Conservation (phyloP, 2,113 vertebrate species). For the Amphiprion percula region DNA sequence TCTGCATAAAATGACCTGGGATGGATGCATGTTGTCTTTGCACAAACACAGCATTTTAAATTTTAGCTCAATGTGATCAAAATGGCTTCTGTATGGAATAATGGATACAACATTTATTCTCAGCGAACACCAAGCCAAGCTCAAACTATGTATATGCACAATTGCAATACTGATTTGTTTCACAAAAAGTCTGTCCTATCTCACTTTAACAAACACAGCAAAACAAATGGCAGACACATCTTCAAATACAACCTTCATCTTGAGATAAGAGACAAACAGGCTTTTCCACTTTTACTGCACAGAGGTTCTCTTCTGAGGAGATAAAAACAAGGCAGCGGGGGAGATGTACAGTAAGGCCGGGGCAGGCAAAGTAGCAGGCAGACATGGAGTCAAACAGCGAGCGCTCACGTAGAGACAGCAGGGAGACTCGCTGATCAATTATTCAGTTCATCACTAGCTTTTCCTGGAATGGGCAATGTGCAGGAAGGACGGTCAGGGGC, state of each 20-base stretch:
- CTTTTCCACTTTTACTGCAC: not conserved
- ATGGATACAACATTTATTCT: no score
- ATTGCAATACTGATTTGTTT: no score
- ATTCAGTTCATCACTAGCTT: slow-evolving; percentile 51
- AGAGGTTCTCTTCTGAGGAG: slow-evolving; percentile 1
- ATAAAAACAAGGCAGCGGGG: not conserved
- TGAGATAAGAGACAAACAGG: not conserved
- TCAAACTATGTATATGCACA: no score
- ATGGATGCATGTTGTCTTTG: no score
- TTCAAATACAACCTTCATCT: not conserved
- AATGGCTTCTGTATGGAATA: no score
- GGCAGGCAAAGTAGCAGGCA: slow-evolving; percentile 32
- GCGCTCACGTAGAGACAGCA: slow-evolving; percentile 43
- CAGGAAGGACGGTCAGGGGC: not conserved
- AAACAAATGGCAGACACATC: not conserved
- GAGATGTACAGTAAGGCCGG: not conserved
- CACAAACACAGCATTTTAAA: no score
- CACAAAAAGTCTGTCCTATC: no score
- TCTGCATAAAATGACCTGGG: no score
- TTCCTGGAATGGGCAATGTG: slow-evolving; percentile 52
- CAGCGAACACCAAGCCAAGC: no score
- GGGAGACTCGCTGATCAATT: slow-evolving; percentile 64
- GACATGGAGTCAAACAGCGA: slow-evolving; percentile 38
- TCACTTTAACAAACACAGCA: not conserved
- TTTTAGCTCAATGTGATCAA: no score